These are phyloP conservation scores for Hypsibius dujardini DNA, from an alignment of 1,140 invertebrate genomes.

Conservation along the genomic window DNA sequence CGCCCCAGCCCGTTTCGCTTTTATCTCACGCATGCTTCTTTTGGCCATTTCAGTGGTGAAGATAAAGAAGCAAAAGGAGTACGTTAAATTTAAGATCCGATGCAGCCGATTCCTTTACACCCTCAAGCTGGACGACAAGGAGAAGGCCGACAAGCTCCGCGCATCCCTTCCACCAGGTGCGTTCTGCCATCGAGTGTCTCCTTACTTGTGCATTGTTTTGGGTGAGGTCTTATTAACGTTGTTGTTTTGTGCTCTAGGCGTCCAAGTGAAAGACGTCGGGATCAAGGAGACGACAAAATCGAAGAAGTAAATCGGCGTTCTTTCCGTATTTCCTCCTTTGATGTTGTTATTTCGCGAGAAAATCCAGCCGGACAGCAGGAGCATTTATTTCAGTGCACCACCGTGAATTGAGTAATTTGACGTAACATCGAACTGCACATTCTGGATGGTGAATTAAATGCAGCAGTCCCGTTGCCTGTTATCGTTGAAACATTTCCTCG, in stretches of 20 bases:
- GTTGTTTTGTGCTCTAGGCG: constrained; percentile 26
- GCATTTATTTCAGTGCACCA: too few relatives aligned
- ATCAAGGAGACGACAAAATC: constrained; percentile 2
- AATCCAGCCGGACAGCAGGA: too few relatives aligned
- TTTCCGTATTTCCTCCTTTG: too few relatives aligned
- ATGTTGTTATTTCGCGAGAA: too few relatives aligned
- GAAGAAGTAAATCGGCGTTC: constrained; percentile 9
- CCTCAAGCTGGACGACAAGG: constrained; percentile 86
- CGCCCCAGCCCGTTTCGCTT: too few relatives aligned
- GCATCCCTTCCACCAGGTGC: constrained; percentile 51
- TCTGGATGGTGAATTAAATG: too few relatives aligned
- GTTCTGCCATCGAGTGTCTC: constrained; percentile 21
- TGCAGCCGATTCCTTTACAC: constrained; percentile 94
- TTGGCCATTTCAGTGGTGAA: constrained; percentile 44
- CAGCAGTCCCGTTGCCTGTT: too few relatives aligned
- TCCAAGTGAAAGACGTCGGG: constrained; percentile 32
- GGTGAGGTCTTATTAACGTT: neutral
- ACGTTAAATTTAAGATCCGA: constrained; percentile 88
- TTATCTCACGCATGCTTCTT: neutral
- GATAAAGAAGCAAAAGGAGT: constrained; percentile 79
- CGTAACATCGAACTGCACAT: too few relatives aligned
- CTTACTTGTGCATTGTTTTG: neutral
- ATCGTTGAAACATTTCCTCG: too few relatives aligned
- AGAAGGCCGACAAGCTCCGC: constrained; percentile 97
- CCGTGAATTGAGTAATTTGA: too few relatives aligned